Percentiles rank a stretch among this genome's conserved stretches.
phyloP scores from a whole-genome alignment of 2,113 vertebrate species.

The Neolamprologus variostigma region DNA sequence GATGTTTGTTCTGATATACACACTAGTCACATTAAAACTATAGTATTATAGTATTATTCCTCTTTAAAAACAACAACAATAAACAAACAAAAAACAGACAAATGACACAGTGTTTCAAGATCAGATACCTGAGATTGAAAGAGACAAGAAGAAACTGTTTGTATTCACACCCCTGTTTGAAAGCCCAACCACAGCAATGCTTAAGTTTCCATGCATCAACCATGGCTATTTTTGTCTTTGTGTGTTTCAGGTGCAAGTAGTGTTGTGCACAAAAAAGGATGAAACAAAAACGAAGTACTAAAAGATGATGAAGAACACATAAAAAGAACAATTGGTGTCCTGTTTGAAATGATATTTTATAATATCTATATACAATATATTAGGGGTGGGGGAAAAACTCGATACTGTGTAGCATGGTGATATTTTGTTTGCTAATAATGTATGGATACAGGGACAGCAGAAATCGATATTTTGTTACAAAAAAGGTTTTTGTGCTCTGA shows the following conservation, averaged over 20 bases:
- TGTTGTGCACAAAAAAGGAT: background rate
- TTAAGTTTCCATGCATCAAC: background rate
- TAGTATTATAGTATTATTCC: background rate
- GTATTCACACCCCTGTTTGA: rapidly evolving
- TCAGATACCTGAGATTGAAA: background rate
- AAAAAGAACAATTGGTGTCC: background rate
- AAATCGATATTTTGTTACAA: too few species aligned
- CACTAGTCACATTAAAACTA: background rate
- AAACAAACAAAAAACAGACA: background rate
- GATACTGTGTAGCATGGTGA: too few species aligned
- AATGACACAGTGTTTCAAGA: background rate
- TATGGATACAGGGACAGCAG: too few species aligned
- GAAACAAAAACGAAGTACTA: background rate
- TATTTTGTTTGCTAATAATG: too few species aligned
- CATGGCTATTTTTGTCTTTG: background rate
- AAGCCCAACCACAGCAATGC: background rate
- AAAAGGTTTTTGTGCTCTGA: too few species aligned
- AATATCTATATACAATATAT: too few species aligned
- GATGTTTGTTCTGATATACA: background rate
- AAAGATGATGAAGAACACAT: rapidly evolving
- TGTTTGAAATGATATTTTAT: rapidly evolving
- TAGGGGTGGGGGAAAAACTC: too few species aligned
- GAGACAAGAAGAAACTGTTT: background rate
- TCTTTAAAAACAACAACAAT: background rate
- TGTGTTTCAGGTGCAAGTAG: rapidly evolving